Conservation (phyloP, 2,113 vertebrate species). For the Aegithalos caudatus region DNA sequence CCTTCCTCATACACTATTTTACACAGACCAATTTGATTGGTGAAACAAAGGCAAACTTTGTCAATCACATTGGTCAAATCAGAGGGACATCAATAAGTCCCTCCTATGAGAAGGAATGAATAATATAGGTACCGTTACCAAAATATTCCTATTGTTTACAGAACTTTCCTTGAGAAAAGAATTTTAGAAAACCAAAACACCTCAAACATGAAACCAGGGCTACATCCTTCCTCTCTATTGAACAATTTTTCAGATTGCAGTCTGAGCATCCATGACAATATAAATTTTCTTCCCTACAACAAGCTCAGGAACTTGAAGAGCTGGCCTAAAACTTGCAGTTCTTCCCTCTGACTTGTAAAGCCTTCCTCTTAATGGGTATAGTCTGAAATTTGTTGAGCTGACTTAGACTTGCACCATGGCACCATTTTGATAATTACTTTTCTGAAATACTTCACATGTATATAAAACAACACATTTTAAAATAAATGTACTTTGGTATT, state of each 20-base stretch:
- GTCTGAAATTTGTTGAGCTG: not conserved
- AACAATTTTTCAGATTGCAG: not conserved
- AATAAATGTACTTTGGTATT: not conserved
- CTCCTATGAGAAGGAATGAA: too few relatives aligned
- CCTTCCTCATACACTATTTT: too few relatives aligned
- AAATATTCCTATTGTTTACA: too few relatives aligned
- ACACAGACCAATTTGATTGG: too few relatives aligned
- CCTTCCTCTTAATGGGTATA: not conserved
- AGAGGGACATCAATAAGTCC: too few relatives aligned
- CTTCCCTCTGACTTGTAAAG: not conserved
- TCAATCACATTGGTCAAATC: too few relatives aligned
- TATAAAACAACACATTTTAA: not conserved
- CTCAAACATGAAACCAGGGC: too few relatives aligned
- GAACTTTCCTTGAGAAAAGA: too few relatives aligned
- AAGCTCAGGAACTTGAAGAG: not conserved
- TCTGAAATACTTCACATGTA: not conserved
- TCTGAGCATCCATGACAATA: fast-evolving
- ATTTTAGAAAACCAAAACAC: too few relatives aligned
- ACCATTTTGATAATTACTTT: not conserved
- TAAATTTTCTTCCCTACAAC: not conserved
- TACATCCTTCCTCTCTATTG: too few relatives aligned
- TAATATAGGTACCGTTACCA: too few relatives aligned
- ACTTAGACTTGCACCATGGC: not conserved
- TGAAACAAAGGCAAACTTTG: too few relatives aligned
- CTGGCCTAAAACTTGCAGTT: not conserved